These are phyloP conservation scores for Conopomorpha cramerella DNA, from an alignment of 1,140 invertebrate genomes.

Conservation along the genomic window DNA sequence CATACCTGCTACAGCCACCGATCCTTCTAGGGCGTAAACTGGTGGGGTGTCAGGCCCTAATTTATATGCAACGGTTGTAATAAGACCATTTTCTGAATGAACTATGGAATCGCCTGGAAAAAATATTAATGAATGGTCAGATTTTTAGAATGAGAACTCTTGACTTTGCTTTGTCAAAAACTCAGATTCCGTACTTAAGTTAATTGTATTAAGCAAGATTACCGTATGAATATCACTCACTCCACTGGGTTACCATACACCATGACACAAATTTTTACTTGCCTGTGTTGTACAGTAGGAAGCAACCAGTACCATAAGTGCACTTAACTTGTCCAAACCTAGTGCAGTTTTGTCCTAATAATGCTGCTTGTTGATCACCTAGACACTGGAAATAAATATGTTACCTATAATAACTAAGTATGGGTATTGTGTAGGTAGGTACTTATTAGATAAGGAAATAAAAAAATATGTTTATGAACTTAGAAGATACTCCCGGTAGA, in stretches of 20 bases:
- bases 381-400: slow-evolving; percentile 67
- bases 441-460: neutral
- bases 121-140: too few relatives aligned
- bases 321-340: slow-evolving; percentile 88
- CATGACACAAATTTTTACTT: slow-evolving; percentile 4
- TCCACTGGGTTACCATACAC: too few relatives aligned
- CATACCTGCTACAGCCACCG: slow-evolving; percentile 91
- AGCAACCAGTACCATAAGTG: slow-evolving; percentile 95
- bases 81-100: slow-evolving; percentile 83
- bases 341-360: slow-evolving; percentile 92
- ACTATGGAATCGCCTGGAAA: slow-evolving; percentile 66
- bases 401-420: neutral
- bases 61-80: slow-evolving; percentile 94
- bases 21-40: slow-evolving; percentile 89
- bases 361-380: slow-evolving; percentile 90
- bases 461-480: neutral
- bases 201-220: too few relatives aligned
- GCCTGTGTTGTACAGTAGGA: slow-evolving; percentile 92
- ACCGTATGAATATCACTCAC: too few relatives aligned
- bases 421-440: neutral
- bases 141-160: too few relatives aligned
- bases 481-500: too few relatives aligned
- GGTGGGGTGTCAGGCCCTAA: slow-evolving; percentile 78
- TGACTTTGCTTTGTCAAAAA: too few relatives aligned
- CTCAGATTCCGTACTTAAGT: too few relatives aligned